These are phyloP conservation scores for Brachylomia viminalis DNA, from an alignment of 2,888 invertebrate genomes.

Conservation along the genomic window DNA sequence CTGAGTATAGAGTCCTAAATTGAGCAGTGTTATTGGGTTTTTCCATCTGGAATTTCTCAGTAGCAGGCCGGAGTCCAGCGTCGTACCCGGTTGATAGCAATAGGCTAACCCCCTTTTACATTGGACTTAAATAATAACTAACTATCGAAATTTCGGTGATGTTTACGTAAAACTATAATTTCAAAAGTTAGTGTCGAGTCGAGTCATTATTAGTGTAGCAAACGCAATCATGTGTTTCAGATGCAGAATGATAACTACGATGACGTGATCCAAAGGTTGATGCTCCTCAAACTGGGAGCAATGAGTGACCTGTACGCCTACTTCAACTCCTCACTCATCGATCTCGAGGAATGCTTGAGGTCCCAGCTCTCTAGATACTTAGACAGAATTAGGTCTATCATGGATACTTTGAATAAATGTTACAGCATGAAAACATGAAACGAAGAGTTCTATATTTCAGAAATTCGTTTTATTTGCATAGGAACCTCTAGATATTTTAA, in stretches of 20 bases:
- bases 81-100: not conserved
- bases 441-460: not conserved
- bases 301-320: slow-evolving; percentile 70
- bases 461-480: slow-evolving; percentile 7
- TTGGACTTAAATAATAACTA: too few species aligned
- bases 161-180: not conserved
- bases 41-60: not conserved
- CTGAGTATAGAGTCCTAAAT: not conserved
- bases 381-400: slow-evolving; percentile 68
- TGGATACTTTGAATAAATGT: slow-evolving; percentile 74
- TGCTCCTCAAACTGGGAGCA: slow-evolving; percentile 72
- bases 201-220: not conserved
- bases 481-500: not conserved
- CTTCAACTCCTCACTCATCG: slow-evolving; percentile 59
- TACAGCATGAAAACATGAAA: slow-evolving; percentile 64
- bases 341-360: slow-evolving; percentile 75
- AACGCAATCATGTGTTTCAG: slow-evolving; percentile 68
- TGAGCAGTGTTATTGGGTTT: not conserved
- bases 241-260: slow-evolving; percentile 79
- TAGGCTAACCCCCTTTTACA: not conserved
- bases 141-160: not conserved
- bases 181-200: not conserved
- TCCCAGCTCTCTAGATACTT: slow-evolving; percentile 70
- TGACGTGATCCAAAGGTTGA: slow-evolving; percentile 75
- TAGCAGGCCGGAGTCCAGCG: not conserved